Evolutionary conservation across 2,888 invertebrate species (phyloP).

Genomic region (Fragum sueziense): DNA sequence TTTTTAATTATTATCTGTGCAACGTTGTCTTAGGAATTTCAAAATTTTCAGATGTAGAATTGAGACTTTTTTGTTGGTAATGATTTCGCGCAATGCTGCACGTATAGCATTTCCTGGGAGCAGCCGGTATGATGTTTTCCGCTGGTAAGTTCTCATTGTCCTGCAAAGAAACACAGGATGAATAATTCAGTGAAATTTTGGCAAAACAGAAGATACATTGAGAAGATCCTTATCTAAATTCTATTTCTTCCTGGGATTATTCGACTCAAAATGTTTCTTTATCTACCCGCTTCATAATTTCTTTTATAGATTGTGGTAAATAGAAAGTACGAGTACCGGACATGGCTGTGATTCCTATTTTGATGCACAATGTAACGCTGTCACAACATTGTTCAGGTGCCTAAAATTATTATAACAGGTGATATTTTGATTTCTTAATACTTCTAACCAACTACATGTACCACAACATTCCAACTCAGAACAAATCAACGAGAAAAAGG

Average conservation of each 20-base stretch:
- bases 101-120: not conserved
- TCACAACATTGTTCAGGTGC: too few relatives aligned
- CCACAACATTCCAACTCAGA: too few relatives aligned
- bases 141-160: not conserved
- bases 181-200: not conserved
- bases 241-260: not conserved
- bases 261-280: too few relatives aligned
- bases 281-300: too few relatives aligned
- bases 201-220: not conserved
- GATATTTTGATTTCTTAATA: too few relatives aligned
- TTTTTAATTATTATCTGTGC: slow-evolving; percentile 11
- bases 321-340: too few relatives aligned
- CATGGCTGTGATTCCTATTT: too few relatives aligned
- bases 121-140: not conserved
- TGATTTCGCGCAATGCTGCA: slow-evolving; percentile 6
- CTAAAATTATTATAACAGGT: too few relatives aligned
- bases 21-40: slow-evolving; percentile 1
- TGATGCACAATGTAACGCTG: too few relatives aligned
- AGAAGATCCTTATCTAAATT: not conserved
- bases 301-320: too few relatives aligned
- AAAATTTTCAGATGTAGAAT: not conserved
- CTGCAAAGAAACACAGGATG: not conserved
- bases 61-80: not conserved
- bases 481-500: too few relatives aligned
- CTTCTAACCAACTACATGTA: too few relatives aligned